Conservation (phyloP, 2,797 vertebrate species). For the Hydrophis major region DNA sequence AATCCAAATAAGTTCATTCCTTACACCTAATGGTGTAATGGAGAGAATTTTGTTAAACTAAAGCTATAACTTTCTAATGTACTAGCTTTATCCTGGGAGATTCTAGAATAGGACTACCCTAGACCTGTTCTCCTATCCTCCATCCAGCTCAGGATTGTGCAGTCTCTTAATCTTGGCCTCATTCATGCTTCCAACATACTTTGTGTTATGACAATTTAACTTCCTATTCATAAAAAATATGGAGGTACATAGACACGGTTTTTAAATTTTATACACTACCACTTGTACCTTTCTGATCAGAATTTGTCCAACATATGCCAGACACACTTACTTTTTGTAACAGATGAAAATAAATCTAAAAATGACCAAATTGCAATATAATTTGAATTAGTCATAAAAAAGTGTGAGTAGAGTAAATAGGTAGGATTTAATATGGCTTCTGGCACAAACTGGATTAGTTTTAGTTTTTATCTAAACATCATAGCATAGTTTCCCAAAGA, state of each 20-base stretch:
- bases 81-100: not conserved
- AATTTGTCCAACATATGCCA: not conserved
- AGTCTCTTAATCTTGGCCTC: not conserved
- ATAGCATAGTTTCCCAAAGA: not conserved
- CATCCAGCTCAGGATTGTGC: not conserved
- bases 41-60: not conserved
- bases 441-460: not conserved
- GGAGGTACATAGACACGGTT: not conserved
- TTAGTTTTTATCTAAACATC: not conserved
- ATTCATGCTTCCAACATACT: not conserved
- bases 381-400: not conserved
- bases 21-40: not conserved
- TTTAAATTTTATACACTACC: not conserved
- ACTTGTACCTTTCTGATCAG: not conserved
- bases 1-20: not conserved
- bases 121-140: not conserved
- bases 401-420: not conserved
- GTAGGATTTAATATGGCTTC: not conserved
- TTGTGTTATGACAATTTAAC: not conserved
- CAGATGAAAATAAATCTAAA: not conserved
- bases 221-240: not conserved
- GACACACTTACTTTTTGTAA: not conserved
- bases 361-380: not conserved
- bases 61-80: not conserved
- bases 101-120: not conserved